phyloP scores from a whole-genome alignment of 2,888 invertebrate species.

The Andricus quercusramuli region DNA sequence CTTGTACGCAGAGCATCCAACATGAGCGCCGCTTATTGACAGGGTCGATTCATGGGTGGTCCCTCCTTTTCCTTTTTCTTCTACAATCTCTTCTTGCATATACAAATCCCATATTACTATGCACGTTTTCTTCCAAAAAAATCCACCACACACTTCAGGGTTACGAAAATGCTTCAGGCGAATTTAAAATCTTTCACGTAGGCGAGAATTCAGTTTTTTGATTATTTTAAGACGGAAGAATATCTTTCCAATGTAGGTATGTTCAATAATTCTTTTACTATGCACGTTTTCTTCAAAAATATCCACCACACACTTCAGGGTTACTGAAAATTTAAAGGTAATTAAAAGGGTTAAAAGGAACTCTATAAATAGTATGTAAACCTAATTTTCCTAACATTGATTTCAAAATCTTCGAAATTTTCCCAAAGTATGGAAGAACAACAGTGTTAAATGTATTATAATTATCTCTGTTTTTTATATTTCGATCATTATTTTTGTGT shows the following conservation, averaged over 20 bases:
- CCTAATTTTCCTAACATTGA: too few relatives aligned
- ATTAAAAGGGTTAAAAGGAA: too few relatives aligned
- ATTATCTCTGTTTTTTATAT: too few relatives aligned
- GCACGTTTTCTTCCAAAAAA: background rate
- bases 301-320: background rate
- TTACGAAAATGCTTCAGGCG: background rate
- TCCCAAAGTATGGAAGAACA: too few relatives aligned
- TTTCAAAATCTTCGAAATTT: too few relatives aligned
- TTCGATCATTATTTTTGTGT: too few relatives aligned
- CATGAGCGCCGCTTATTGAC: slow-evolving; percentile 70
- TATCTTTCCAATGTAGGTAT: too few relatives aligned
- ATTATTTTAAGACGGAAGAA: too few relatives aligned
- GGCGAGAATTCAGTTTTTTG: too few relatives aligned
- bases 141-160: background rate
- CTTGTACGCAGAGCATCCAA: slow-evolving; percentile 74
- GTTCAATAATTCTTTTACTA: too few relatives aligned
- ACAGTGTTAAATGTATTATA: too few relatives aligned
- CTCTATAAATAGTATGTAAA: too few relatives aligned
- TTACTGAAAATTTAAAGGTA: background rate
- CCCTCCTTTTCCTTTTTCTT: slow-evolving; percentile 62
- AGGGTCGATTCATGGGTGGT: slow-evolving; percentile 78
- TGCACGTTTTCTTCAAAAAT: background rate
- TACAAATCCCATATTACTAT: background rate
- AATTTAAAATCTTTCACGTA: background rate
- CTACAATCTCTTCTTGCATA: background rate